Conservation (phyloP, 1,140 invertebrate species). For the Monochamus saltuarius region DNA sequence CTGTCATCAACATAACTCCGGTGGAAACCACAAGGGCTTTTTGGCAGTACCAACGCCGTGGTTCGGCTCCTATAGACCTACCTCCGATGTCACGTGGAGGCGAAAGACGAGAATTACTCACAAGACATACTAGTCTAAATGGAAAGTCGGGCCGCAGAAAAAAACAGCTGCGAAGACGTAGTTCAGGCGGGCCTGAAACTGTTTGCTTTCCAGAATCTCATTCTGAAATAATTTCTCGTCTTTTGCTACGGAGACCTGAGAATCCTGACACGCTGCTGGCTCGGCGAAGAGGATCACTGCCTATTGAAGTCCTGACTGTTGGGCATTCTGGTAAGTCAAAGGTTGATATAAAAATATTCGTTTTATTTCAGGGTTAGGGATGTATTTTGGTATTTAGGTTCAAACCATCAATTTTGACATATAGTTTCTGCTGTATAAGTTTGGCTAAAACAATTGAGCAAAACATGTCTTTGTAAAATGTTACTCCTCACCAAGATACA, state of each 20-base stretch:
- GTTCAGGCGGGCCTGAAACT: slow-evolving; percentile 64
- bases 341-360: not conserved
- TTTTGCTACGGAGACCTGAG: slow-evolving; percentile 46
- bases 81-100: slow-evolving; percentile 53
- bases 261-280: slow-evolving; percentile 54
- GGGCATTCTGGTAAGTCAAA: slow-evolving; percentile 55
- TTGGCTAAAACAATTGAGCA: no score
- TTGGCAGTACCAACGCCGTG: slow-evolving; percentile 53
- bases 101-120: slow-evolving; percentile 51
- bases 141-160: slow-evolving; percentile 56
- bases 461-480: no score
- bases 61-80: slow-evolving; percentile 59
- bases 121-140: slow-evolving; percentile 54
- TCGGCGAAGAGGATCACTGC: slow-evolving; percentile 61
- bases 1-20: slow-evolving; percentile 39
- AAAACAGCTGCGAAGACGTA: slow-evolving; percentile 58
- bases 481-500: no score
- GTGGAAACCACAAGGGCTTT: slow-evolving; percentile 40
- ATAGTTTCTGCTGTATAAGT: no score
- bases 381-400: no score
- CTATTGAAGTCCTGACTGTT: slow-evolving; percentile 61
- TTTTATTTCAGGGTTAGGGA: no score
- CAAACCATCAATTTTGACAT: no score
- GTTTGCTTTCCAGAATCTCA: slow-evolving; percentile 46
- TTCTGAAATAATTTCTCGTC: slow-evolving; percentile 34